phyloP scores from a whole-genome alignment of 2,113 vertebrate species.

The Prionailurus bengalensis region DNA sequence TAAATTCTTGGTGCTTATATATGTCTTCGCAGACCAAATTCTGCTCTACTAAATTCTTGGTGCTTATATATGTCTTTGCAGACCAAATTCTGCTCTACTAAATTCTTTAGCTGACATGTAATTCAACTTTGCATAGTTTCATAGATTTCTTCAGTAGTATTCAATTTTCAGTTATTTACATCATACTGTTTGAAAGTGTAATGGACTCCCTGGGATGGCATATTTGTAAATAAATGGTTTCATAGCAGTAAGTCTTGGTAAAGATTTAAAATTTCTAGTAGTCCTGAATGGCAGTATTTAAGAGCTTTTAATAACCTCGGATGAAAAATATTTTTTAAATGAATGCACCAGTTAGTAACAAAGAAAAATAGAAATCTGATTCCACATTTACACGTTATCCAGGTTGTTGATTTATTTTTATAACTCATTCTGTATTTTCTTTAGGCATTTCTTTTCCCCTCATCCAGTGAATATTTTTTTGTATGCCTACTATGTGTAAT shows the following conservation, averaged over 20 bases:
- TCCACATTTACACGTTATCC: neutral
- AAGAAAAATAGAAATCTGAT: constrained; percentile 33
- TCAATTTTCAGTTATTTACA: constrained; percentile 7
- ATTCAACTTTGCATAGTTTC: neutral
- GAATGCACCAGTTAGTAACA: neutral
- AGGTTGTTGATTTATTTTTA: neutral
- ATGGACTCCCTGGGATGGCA: neutral
- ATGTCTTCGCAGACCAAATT: neutral
- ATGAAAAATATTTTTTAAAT: constrained; percentile 1
- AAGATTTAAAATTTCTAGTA: constrained; percentile 27
- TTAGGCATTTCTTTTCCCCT: neutral
- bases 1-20: neutral
- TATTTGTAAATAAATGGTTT: constrained; percentile 38
- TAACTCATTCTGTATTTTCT: neutral
- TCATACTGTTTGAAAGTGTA: neutral
- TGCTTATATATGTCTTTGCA: neutral
- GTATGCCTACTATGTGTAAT: neutral
- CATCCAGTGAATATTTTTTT: neutral
- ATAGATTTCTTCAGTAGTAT: neutral
- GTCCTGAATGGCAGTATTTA: neutral
- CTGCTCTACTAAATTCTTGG: neutral
- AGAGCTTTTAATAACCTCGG: neutral
- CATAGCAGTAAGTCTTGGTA: neutral
- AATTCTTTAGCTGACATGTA: neutral
- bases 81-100: neutral